Conservation (phyloP, 2,797 vertebrate genomes). For the Sebastes diploproa region DNA sequence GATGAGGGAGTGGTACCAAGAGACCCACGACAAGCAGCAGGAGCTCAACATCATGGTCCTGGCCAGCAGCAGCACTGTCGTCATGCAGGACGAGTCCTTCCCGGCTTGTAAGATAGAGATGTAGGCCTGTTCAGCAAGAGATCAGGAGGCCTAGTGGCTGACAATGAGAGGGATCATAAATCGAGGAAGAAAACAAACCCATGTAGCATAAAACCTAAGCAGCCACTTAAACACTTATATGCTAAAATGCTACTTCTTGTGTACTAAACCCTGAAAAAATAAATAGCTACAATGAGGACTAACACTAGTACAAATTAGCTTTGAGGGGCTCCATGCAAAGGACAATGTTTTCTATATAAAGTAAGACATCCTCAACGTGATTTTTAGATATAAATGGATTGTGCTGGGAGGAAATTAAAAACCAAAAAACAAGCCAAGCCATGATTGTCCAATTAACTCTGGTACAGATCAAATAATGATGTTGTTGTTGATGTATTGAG, state of each 20-base stretch:
- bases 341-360: constrained; percentile 1
- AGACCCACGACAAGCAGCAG: constrained; percentile 97
- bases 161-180: constrained; percentile 16
- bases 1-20: constrained; percentile 98
- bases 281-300: constrained; percentile 24
- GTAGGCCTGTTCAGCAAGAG: constrained; percentile 71
- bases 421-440: neutral
- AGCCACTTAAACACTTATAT: constrained; percentile 49
- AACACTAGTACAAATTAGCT: constrained; percentile 29
- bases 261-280: constrained; percentile 17
- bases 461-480: constrained; percentile 13
- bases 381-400: neutral
- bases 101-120: constrained; percentile 98
- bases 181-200: constrained; percentile 23
- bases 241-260: constrained; percentile 28
- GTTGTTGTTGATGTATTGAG: constrained; percentile 17
- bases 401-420: constrained; percentile 3
- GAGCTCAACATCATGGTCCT: constrained; percentile 99
- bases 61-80: constrained; percentile 98
- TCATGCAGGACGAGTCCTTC: constrained; percentile 99
- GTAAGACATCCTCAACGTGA: neutral
- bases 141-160: neutral
- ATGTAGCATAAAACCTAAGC: constrained; percentile 60
- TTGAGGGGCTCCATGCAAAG: constrained; percentile 5
- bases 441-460: constrained; percentile 21